A percentile compares a stretch with the other conserved stretches of the same genome.
phyloP scores from a whole-genome alignment of 2,113 vertebrate genomes.

The Morone saxatilis region DNA sequence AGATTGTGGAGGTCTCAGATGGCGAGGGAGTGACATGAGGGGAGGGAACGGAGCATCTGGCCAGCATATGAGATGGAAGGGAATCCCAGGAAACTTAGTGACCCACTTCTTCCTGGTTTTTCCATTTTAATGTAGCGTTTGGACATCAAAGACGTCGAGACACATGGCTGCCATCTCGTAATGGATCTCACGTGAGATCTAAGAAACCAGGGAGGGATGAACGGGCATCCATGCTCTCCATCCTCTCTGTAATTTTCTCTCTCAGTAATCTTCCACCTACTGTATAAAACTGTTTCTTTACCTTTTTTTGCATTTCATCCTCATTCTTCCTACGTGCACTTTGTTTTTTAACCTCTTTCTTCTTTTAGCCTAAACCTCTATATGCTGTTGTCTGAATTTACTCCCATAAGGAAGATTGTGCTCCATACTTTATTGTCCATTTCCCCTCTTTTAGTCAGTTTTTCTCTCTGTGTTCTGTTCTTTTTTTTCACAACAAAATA shows the following conservation, averaged over 20 bases:
- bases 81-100: conserved; percentile 81
- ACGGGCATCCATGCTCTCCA: conserved; percentile 42
- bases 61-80: conserved; percentile 80
- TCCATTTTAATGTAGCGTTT: conserved; percentile 71
- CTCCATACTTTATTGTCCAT: not conserved
- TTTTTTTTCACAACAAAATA: no score
- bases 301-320: conserved; percentile 30
- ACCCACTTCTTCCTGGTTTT: conserved; percentile 79
- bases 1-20: conserved; percentile 53
- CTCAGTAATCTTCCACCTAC: conserved; percentile 50
- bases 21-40: conserved; percentile 49
- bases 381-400: conserved; percentile 19
- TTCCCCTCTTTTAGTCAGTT: not conserved
- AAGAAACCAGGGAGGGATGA: conserved; percentile 39
- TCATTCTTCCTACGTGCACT: not conserved
- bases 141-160: conserved; percentile 78
- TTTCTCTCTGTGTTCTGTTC: no score
- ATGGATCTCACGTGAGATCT: conserved; percentile 80
- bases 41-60: conserved; percentile 77
- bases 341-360: not conserved
- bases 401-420: not conserved
- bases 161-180: conserved; percentile 79
- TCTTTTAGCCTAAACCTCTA: conserved; percentile 12
- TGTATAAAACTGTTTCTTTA: conserved; percentile 39
- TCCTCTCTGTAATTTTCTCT: conserved; percentile 67